A percentile compares a stretch with the other conserved stretches of the same genome.
Evolutionary conservation across 2,888 invertebrate genomes (phyloP).

Genomic region (Protodeltote pygarga): DNA sequence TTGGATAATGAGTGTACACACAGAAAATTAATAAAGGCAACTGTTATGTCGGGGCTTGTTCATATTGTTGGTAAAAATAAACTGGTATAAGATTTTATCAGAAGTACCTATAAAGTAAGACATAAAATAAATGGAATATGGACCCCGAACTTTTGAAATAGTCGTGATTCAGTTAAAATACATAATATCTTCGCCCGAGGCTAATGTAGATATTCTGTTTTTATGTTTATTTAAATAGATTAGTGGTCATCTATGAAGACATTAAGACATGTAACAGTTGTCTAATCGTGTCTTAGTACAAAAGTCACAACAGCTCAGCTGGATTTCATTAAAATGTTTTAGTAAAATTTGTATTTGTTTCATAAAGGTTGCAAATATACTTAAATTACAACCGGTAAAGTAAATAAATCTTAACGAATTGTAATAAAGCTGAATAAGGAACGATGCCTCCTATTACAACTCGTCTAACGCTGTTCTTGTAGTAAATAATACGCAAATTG

Average conservation of each 20-base stretch:
- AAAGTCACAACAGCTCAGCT: no score
- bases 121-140: slow-evolving; percentile 17
- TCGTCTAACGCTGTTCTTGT: not conserved
- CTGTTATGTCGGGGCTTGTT: slow-evolving; percentile 29
- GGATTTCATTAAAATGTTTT: no score
- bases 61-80: slow-evolving; percentile 19
- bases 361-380: no score
- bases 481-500: slow-evolving; percentile 26
- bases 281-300: no score
- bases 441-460: no score
- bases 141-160: not conserved
- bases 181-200: not conserved
- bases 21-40: slow-evolving; percentile 47
- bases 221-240: no score
- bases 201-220: no score
- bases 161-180: not conserved
- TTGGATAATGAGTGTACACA: slow-evolving; percentile 43
- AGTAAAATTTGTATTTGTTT: no score
- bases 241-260: no score
- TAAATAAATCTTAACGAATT: no score
- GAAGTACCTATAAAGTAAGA: slow-evolving; percentile 26
- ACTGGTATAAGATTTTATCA: slow-evolving; percentile 18
- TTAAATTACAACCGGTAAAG: no score
- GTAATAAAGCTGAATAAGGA: not conserved
- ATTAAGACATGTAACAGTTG: no score